These are phyloP conservation scores for Gadus chalcogrammus DNA, from an alignment of 2,113 vertebrate species.

Conservation along the genomic window DNA sequence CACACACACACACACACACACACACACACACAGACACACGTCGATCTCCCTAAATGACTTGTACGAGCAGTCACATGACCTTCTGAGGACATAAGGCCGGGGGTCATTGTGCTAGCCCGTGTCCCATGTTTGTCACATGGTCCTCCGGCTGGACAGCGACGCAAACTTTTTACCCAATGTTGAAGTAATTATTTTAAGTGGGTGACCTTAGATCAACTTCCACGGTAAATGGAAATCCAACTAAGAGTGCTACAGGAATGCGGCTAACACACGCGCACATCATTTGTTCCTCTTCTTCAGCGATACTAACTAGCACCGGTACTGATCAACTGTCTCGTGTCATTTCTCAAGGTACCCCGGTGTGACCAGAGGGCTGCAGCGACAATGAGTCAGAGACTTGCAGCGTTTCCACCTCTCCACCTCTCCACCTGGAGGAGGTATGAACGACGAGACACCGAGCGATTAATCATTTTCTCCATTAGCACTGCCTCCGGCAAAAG, in stretches of 20 bases:
- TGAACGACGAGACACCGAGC: no score
- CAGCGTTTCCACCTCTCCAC: no score
- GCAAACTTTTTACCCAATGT: constrained; percentile 39
- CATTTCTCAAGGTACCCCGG: no score
- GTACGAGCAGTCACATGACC: no score
- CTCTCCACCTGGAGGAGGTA: no score
- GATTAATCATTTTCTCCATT: no score
- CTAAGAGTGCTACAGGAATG: background rate
- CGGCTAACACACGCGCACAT: background rate
- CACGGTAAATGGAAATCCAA: constrained; percentile 12
- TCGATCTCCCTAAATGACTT: constrained; percentile 29
- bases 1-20: constrained; percentile 16
- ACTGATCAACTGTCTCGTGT: background rate
- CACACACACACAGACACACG: constrained; percentile 17
- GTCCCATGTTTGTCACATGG: no score
- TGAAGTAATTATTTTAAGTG: constrained; percentile 48
- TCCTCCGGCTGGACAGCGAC: constrained; percentile 15
- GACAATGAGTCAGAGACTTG: no score
- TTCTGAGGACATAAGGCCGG: no score
- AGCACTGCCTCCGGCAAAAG: no score
- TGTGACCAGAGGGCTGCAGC: no score
- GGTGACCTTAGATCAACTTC: constrained; percentile 53
- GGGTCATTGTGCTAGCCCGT: no score
- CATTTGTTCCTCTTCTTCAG: constrained; percentile 9
- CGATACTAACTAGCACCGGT: constrained; percentile 15